Percentiles rank a stretch among this genome's conserved stretches.
phyloP scores from a whole-genome alignment of 2,888 invertebrate species.

The Cryptops parisi region DNA sequence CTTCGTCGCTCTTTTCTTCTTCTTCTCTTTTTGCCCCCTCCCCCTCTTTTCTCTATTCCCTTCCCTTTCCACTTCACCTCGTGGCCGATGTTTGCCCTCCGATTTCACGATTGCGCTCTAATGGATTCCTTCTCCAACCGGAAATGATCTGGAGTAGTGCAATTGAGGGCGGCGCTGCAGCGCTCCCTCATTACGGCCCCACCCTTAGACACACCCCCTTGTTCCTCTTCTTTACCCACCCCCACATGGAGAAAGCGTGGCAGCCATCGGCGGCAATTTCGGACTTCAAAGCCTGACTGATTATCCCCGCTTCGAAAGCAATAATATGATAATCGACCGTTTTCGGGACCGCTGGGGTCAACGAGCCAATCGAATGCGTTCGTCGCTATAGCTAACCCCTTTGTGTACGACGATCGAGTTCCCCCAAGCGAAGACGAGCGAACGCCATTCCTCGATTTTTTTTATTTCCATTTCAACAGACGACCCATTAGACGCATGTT shows the following conservation, averaged over 20 bases:
- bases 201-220: not conserved
- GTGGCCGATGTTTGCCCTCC: not conserved
- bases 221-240: not conserved
- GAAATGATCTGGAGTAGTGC: constrained; percentile 2
- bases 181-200: not conserved
- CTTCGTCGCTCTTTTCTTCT: not conserved
- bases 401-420: too few species aligned
- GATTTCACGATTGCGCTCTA: not conserved
- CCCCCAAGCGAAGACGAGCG: too few species aligned
- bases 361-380: too few species aligned
- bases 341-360: too few species aligned
- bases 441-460: too few species aligned
- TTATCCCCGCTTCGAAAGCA: not conserved
- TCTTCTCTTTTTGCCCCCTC: not conserved
- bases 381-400: too few species aligned
- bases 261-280: not conserved
- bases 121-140: not conserved
- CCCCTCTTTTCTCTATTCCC: not conserved
- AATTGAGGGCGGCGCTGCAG: not conserved
- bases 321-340: constrained; percentile 3
- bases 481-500: too few species aligned
- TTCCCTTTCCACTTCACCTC: not conserved
- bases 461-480: too few species aligned
- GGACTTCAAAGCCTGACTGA: constrained; percentile 1
- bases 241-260: not conserved